These are phyloP conservation scores for Cladopsammia gracilis DNA, from an alignment of 64 coral and sea anemone genomes.

Conservation along the genomic window DNA sequence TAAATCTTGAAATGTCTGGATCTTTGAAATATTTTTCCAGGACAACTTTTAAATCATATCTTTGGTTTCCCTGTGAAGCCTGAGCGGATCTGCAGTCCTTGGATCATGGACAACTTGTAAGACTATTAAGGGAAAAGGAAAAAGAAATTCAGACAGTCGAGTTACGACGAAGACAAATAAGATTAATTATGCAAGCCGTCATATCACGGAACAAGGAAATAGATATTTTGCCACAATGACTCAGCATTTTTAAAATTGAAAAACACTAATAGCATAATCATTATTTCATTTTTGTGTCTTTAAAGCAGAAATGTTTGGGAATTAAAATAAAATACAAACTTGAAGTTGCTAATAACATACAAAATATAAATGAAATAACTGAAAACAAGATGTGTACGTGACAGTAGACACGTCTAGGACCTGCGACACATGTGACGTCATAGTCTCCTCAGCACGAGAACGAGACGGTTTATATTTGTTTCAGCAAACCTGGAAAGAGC, in stretches of 20 bases:
- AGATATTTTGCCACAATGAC: background rate
- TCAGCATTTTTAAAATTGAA: background rate
- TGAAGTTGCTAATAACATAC: background rate
- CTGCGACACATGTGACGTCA: constrained; percentile 5
- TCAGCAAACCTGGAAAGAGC: background rate
- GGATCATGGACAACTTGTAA: too few relatives aligned
- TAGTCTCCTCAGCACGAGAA: background rate
- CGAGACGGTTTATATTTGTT: background rate
- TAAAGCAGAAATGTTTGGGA: too few relatives aligned
- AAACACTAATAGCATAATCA: background rate
- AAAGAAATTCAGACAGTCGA: background rate
- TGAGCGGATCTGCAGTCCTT: too few relatives aligned
- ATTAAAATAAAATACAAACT: background rate
- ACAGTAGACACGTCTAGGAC: constrained; percentile 3
- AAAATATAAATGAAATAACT: too few relatives aligned
- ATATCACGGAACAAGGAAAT: background rate
- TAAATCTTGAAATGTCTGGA: too few relatives aligned
- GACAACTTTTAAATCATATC: too few relatives aligned
- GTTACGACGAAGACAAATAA: too few relatives aligned
- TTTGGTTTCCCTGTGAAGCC: too few relatives aligned
- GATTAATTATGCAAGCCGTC: background rate
- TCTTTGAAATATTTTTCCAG: too few relatives aligned
- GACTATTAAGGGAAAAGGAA: background rate
- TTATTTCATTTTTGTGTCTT: too few relatives aligned
- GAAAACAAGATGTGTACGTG: background rate